These are phyloP conservation scores for Chirona hameri DNA, from an alignment of 2,888 invertebrate genomes.

Conservation along the genomic window DNA sequence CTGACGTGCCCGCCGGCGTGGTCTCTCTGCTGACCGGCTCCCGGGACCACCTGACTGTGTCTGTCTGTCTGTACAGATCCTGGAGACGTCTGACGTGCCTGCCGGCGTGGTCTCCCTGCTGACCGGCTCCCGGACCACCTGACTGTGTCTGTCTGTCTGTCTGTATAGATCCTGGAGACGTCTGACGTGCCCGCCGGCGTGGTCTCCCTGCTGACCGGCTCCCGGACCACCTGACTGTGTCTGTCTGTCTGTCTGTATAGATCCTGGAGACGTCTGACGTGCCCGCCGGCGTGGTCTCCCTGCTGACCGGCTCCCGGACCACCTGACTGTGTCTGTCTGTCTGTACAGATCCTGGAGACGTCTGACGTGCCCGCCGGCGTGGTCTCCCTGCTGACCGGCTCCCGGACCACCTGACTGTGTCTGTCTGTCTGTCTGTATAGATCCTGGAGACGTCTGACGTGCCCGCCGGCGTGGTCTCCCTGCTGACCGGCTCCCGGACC, in stretches of 20 bases:
- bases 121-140: constrained; percentile 48
- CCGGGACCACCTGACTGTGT: neutral
- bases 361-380: neutral
- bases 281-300: constrained; percentile 50
- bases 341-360: neutral
- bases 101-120: constrained; percentile 50
- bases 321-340: constrained; percentile 42
- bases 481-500: no score
- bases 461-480: no score
- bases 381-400: neutral
- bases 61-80: constrained; percentile 43
- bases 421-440: no score
- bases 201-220: constrained; percentile 50
- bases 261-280: constrained; percentile 51
- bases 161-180: constrained; percentile 48
- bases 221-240: no score
- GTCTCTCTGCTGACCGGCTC: neutral
- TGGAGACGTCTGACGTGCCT: constrained; percentile 51
- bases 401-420: neutral
- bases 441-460: no score
- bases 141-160: constrained; percentile 38
- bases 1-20: neutral
- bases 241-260: constrained; percentile 40
- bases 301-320: constrained; percentile 48
- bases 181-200: constrained; percentile 51